Evolutionary conservation across 2,113 vertebrate genomes (phyloP), one percentile per base, ranked within the genome.

Genomic region (Pangasianodon gigas): DNA sequence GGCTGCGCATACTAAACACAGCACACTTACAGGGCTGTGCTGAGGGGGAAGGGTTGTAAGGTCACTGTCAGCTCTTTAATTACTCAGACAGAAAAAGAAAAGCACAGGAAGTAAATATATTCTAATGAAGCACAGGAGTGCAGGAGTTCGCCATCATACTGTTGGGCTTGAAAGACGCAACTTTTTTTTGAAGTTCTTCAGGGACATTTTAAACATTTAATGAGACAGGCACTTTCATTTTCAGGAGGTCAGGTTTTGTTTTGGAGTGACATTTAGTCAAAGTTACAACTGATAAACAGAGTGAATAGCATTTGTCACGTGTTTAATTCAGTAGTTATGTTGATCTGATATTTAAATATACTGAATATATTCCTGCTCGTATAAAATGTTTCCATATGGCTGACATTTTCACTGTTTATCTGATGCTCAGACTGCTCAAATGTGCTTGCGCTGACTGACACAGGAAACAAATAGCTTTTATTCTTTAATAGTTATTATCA

Each of bases 271-370:
- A 48, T 21, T 81, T 14, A 37, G 37, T 69, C 21, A 67, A 67
- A 67, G 29, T 54, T 88, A 41, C 29, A 16, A 19, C 19, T 41
- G 9, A 83, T 21, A 11, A n/a, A 52, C 7, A 7, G 26, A 56
- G 16, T 4, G 29, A 54, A 82, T 1, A 37, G 0, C 16, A 10
- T 54, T 82, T 3, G 1, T 18, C 8, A 0, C 13, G 14, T n/a
- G 77, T 52, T 52, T 80, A 14, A n/a, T 80, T 80, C 26, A 32
- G 79, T 81, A 7, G 16, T 91, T 65, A 3, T 85, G 91, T 67
- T 93, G 90, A 92, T 94, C 90, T 84, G 90, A 89, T 85, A 83
- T 91, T 92, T 94, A 94, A 94, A 92, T 90, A 93, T 1, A 8
- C 51, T 62, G 0, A 32, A 84, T 80, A 26, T 84, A 92, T 92